These are phyloP conservation scores for Fragariocoptes setiger DNA, from an alignment of 1,140 invertebrate species.

Conservation along the genomic window DNA sequence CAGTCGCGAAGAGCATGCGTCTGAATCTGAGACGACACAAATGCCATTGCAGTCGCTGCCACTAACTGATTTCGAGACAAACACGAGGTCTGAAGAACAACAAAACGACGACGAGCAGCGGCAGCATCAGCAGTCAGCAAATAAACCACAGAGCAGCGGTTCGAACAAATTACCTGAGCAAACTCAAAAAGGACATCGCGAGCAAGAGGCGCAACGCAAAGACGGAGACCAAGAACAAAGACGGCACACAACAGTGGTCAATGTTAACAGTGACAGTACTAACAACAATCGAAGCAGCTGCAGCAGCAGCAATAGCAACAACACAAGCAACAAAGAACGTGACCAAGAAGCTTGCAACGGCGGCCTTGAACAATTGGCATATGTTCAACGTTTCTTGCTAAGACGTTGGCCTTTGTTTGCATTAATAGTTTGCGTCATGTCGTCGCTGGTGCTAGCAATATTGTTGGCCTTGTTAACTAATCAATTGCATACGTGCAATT, in stretches of 20 bases:
- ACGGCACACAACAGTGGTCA: too few relatives aligned
- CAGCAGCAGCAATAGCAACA: neutral
- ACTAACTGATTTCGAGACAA: too few relatives aligned
- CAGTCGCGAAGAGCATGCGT: constrained; percentile 1
- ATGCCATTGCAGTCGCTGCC: too few relatives aligned
- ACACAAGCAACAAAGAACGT: neutral
- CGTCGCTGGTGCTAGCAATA: neutral
- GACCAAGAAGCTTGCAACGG: neutral
- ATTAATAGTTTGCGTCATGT: neutral
- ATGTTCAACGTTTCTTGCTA: neutral
- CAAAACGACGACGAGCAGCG: too few relatives aligned
- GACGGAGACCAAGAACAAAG: too few relatives aligned
- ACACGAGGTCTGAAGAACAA: too few relatives aligned
- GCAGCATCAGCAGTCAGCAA: too few relatives aligned
- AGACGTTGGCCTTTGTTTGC: neutral
- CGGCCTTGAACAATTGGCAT: neutral
- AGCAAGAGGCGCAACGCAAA: too few relatives aligned
- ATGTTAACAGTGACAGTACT: neutral
- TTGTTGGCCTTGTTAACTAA: neutral
- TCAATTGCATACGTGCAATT: neutral
- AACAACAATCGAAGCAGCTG: neutral
- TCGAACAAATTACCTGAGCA: too few relatives aligned
- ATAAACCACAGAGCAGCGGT: too few relatives aligned
- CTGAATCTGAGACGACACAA: constrained; percentile 4
- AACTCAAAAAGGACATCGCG: too few relatives aligned